These are phyloP conservation scores for Athalia rosae DNA, from an alignment of 2,888 invertebrate genomes.

Conservation along the genomic window DNA sequence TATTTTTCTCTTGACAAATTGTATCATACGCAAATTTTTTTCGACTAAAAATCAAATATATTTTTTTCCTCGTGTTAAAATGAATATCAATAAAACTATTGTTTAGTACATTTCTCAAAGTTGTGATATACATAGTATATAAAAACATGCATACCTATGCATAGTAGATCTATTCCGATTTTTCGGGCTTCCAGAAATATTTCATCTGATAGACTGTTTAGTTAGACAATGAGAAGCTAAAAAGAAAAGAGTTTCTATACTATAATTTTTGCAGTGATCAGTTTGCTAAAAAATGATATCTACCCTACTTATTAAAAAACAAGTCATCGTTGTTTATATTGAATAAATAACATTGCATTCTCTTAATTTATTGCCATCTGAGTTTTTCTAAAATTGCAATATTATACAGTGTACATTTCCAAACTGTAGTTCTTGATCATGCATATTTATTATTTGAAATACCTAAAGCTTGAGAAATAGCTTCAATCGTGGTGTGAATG, in stretches of 20 bases:
- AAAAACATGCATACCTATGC: background rate
- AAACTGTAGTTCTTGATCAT: background rate
- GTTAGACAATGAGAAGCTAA: background rate
- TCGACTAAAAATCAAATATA: background rate
- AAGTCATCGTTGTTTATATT: conserved; percentile 16
- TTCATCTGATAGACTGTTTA: background rate
- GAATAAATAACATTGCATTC: background rate
- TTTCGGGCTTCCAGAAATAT: conserved; percentile 26
- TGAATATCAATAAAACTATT: background rate
- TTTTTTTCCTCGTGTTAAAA: background rate
- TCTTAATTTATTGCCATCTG: background rate
- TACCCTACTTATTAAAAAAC: background rate
- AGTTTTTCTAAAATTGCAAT: background rate
- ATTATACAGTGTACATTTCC: background rate
- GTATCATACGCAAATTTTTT: background rate
- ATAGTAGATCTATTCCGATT: conserved; percentile 7
- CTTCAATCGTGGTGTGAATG: background rate
- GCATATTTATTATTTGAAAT: conserved; percentile 23
- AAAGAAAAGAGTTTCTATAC: conserved; percentile 1
- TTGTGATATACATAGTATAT: conserved; percentile 7
- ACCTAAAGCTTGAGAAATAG: background rate
- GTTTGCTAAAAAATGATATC: background rate
- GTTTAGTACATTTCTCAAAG: conserved; percentile 12
- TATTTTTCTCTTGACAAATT: background rate
- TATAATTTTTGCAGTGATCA: background rate